Percentiles rank a stretch among this genome's conserved stretches.
phyloP scores from a whole-genome alignment of 2,888 invertebrate genomes.

The Ophion obscuratus region DNA sequence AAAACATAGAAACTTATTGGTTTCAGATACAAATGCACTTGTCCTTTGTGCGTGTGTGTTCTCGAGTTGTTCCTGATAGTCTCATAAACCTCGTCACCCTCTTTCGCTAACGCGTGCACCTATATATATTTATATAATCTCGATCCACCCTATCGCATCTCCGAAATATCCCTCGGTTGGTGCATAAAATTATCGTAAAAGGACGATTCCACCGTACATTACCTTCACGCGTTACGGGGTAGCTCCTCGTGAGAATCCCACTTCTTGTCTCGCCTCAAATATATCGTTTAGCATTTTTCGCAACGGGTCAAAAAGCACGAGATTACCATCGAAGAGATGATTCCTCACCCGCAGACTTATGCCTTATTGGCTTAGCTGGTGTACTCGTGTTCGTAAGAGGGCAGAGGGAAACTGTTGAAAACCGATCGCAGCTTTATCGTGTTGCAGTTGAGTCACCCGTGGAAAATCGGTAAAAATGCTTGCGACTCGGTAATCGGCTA shows the following conservation, averaged over 20 bases:
- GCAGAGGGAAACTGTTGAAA: background rate
- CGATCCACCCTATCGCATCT: slow-evolving; percentile 36
- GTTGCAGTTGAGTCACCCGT: too few species aligned
- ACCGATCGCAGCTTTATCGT: background rate
- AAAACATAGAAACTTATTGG: slow-evolving; percentile 20
- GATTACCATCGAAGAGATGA: background rate
- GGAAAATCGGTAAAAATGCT: too few species aligned
- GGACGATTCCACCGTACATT: slow-evolving; percentile 14
- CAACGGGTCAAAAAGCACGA: slow-evolving; percentile 35
- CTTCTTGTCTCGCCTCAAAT: slow-evolving; percentile 40
- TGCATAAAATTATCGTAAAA: slow-evolving; percentile 62
- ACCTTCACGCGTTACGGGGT: slow-evolving; percentile 14
- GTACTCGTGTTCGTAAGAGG: background rate
- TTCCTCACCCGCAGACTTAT: background rate
- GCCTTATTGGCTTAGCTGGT: background rate
- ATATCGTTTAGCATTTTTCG: slow-evolving; percentile 24
- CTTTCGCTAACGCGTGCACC: slow-evolving; percentile 1
- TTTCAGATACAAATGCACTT: slow-evolving; percentile 1
- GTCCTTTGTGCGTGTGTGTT: slow-evolving; percentile 4
- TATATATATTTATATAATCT: slow-evolving; percentile 15
- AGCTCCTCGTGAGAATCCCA: slow-evolving; percentile 30
- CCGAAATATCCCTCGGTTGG: slow-evolving; percentile 36
- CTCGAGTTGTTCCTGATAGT: slow-evolving; percentile 2
- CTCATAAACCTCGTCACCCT: slow-evolving; percentile 27
- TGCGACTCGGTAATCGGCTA: too few species aligned